Conservation (phyloP, 2,113 vertebrate genomes). For the Prochilodus magdalenae region DNA sequence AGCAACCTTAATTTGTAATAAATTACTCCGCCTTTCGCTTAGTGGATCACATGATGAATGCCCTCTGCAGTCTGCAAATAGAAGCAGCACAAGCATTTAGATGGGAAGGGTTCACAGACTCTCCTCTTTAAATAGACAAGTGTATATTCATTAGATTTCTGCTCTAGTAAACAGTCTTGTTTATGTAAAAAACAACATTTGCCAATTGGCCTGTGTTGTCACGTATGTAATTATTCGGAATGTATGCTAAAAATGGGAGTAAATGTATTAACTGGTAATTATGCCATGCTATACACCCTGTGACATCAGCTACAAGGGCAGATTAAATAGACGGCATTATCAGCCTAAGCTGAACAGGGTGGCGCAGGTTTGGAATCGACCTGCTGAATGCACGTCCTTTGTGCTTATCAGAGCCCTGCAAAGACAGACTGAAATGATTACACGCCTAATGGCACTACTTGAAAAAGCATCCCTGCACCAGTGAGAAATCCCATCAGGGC, state of each 20-base stretch:
- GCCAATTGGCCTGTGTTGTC: not conserved
- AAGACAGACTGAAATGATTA: constrained; percentile 47
- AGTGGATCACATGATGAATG: constrained; percentile 78
- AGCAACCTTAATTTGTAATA: constrained; percentile 40
- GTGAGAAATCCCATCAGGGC: constrained; percentile 43
- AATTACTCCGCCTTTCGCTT: constrained; percentile 50
- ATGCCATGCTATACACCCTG: constrained; percentile 63
- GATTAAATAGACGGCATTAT: constrained; percentile 15
- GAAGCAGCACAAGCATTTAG: constrained; percentile 67
- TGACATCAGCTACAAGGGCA: constrained; percentile 17
- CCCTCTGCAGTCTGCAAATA: constrained; percentile 73
- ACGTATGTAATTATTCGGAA: not conserved
- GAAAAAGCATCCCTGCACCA: constrained; percentile 23
- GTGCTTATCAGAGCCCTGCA: constrained; percentile 34
- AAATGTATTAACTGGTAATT: not conserved
- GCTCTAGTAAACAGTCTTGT: not conserved
- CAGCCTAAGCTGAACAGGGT: not conserved
- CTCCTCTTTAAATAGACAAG: not conserved
- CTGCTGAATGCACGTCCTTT: constrained; percentile 24
- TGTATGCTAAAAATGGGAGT: not conserved
- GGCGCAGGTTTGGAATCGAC: constrained; percentile 3
- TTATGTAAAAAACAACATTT: not conserved
- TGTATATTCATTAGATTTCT: not conserved
- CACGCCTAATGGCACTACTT: constrained; percentile 41
- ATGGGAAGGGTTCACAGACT: not conserved